Conservation (phyloP, 2,797 vertebrate species). For the Ataeniobius toweri region DNA sequence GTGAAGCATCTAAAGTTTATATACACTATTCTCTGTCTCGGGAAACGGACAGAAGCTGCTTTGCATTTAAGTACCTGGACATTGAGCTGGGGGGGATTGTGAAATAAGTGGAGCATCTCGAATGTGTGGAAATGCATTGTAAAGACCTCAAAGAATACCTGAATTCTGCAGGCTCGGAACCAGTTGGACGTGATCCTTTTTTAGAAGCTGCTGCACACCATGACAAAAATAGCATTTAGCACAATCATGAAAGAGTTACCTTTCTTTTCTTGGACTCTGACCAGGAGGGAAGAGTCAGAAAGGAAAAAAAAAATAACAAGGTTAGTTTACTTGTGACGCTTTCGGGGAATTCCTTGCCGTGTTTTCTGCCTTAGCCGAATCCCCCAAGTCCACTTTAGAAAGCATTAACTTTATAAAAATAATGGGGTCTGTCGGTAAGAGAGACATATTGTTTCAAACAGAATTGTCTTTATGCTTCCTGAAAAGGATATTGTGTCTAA, state of each 20-base stretch:
- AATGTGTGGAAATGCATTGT: slow-evolving; percentile 32
- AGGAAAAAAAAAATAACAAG: slow-evolving; percentile 48
- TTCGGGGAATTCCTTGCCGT: slow-evolving; percentile 75
- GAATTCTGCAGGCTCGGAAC: neutral
- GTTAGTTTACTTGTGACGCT: slow-evolving; percentile 66
- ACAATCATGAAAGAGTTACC: neutral
- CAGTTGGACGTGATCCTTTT: neutral
- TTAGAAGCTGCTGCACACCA: neutral
- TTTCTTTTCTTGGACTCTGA: slow-evolving; percentile 33
- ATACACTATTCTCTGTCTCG: slow-evolving; percentile 29
- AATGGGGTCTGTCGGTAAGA: slow-evolving; percentile 6
- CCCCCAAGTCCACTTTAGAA: slow-evolving; percentile 37
- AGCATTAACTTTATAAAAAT: slow-evolving; percentile 11
- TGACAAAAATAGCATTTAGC: neutral
- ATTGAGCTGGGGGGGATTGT: slow-evolving; percentile 29
- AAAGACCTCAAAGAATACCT: neutral
- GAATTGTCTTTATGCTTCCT: neutral
- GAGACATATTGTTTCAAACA: slow-evolving; percentile 8
- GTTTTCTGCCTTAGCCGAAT: slow-evolving; percentile 40
- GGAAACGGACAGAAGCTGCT: slow-evolving; percentile 39
- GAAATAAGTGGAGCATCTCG: slow-evolving; percentile 47
- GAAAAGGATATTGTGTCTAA: neutral
- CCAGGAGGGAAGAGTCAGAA: slow-evolving; percentile 51
- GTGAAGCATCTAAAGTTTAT: slow-evolving; percentile 54
- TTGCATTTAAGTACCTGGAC: slow-evolving; percentile 44